These are phyloP conservation scores for Perca schrenkii DNA, from an alignment of 2,113 vertebrate genomes.

Conservation along the genomic window DNA sequence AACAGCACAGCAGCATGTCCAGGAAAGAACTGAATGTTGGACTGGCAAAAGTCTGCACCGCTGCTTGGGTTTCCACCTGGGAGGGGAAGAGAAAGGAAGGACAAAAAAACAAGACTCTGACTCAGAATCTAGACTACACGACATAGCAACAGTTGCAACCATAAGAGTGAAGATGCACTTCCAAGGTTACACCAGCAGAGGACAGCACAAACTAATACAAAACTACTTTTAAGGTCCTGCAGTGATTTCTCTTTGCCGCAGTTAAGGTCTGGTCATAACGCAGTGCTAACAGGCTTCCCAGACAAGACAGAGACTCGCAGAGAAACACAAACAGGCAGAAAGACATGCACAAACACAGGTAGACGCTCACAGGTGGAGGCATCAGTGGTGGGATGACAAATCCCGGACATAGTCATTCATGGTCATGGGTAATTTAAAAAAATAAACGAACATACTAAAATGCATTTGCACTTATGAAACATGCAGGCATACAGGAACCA, in stretches of 20 bases:
- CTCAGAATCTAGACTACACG: background rate
- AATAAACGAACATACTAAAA: background rate
- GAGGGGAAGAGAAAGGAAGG: background rate
- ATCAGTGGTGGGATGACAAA: background rate
- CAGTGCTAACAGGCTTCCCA: conserved; percentile 50
- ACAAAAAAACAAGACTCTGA: background rate
- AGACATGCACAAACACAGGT: conserved; percentile 63
- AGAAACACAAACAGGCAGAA: background rate
- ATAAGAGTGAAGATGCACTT: conserved; percentile 33
- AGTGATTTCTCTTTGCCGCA: conserved; percentile 78
- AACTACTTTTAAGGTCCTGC: conserved; percentile 51
- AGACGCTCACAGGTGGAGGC: background rate
- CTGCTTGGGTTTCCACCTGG: conserved; percentile 81
- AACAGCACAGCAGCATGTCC: conserved; percentile 93
- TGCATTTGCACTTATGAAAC: background rate
- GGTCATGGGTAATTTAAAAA: no score
- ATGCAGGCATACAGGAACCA: conserved; percentile 3
- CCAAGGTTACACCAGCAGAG: conserved; percentile 73
- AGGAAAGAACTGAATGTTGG: conserved; percentile 95
- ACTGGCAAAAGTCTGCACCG: conserved; percentile 94
- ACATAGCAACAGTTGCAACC: background rate
- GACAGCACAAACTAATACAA: conserved; percentile 55
- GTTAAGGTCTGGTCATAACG: conserved; percentile 64
- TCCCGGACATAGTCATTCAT: no score
- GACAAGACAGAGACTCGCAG: conserved; percentile 31